Percentiles rank a stretch among this genome's conserved stretches.
These are phyloP conservation scores for Tupaia tana DNA, from an alignment of 2,113 vertebrate species.

Conservation along the genomic window DNA sequence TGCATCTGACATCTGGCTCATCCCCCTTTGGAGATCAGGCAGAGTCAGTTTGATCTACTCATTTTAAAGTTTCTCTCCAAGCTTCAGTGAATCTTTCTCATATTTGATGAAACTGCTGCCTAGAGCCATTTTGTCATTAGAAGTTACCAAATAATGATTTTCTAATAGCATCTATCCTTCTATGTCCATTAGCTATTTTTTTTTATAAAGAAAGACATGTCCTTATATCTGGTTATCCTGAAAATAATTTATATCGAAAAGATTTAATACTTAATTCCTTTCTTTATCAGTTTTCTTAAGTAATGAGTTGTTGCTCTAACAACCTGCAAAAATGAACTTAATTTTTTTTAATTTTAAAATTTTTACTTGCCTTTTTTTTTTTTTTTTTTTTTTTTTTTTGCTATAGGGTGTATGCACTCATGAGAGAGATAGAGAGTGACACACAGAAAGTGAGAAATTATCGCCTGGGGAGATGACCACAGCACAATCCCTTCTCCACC, in stretches of 20 bases:
- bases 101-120: background rate
- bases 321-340: background rate
- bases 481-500: no score
- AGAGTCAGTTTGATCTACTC: background rate
- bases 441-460: no score
- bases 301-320: background rate
- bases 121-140: background rate
- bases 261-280: background rate
- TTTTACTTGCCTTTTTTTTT: no score
- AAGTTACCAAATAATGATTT: background rate
- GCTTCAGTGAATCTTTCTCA: background rate
- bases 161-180: background rate
- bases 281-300: background rate
- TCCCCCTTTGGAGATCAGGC: background rate
- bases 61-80: background rate
- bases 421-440: no score
- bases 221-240: background rate
- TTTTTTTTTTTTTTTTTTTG: no score
- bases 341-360: no score
- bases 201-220: background rate
- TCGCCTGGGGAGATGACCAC: no score
- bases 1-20: background rate
- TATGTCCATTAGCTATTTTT: background rate
- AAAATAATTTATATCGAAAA: background rate
- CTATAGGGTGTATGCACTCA: no score